These are phyloP conservation scores for Bufotes viridis DNA, from an alignment of 2,797 vertebrate species.

Conservation along the genomic window DNA sequence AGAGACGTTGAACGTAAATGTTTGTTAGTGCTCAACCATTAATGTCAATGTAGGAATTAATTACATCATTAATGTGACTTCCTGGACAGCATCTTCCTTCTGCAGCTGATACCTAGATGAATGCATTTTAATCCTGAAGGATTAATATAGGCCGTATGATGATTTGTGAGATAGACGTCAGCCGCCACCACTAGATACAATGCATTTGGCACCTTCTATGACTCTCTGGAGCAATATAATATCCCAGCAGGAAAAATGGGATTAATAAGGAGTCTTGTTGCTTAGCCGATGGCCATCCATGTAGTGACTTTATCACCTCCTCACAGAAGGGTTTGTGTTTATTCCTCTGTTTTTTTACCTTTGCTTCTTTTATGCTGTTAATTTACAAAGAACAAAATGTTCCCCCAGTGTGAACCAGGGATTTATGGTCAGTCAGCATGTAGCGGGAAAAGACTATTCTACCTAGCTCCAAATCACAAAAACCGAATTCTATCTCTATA, in stretches of 20 bases:
- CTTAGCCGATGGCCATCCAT: neutral
- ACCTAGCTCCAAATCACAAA: neutral
- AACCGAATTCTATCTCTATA: neutral
- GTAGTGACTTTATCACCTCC: neutral
- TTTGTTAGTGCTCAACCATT: conserved; percentile 25
- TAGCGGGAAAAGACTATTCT: neutral
- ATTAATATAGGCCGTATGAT: neutral
- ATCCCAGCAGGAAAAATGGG: neutral
- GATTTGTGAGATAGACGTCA: conserved; percentile 4
- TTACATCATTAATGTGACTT: conserved; percentile 39
- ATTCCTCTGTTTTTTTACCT: neutral
- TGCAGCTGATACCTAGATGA: neutral
- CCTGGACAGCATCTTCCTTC: conserved; percentile 16
- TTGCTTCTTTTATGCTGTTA: neutral
- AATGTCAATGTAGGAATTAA: conserved; percentile 36
- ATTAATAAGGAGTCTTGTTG: neutral
- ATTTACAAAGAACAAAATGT: neutral
- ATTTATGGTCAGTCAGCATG: neutral
- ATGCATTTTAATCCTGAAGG: conserved; percentile 7
- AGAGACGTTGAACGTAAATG: conserved; percentile 33
- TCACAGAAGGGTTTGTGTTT: neutral
- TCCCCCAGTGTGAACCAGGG: neutral
- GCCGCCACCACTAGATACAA: neutral
- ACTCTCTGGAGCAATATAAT: neutral
- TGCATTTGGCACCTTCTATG: neutral